Conservation (phyloP, 2,797 vertebrate species). For the Paedocypris micromegethes region DNA sequence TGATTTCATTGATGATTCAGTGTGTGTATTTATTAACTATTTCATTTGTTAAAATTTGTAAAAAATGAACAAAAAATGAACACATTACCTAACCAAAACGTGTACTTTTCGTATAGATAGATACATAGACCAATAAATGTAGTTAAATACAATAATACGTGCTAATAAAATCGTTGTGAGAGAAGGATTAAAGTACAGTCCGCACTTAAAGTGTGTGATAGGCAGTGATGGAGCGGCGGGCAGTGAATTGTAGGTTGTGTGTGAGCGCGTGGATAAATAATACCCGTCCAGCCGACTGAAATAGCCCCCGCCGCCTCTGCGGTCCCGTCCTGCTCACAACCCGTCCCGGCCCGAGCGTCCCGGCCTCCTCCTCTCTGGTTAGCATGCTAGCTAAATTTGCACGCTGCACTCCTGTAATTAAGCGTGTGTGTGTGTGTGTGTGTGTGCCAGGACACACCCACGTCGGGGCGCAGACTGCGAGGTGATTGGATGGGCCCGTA, state of each 20-base stretch:
- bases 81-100: too few relatives aligned
- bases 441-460: slow-evolving; percentile 21
- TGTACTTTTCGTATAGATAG: too few relatives aligned
- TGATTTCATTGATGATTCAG: background rate
- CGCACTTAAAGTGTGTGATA: slow-evolving; percentile 47
- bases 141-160: too few relatives aligned
- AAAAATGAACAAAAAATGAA: too few relatives aligned
- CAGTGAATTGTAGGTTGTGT: slow-evolving; percentile 70
- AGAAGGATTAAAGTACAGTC: background rate
- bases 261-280: slow-evolving; percentile 71
- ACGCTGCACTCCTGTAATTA: slow-evolving; percentile 77
- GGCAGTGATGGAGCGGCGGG: slow-evolving; percentile 46
- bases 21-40: background rate
- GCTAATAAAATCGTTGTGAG: too few relatives aligned
- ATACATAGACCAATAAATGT: too few relatives aligned
- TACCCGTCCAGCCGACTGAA: slow-evolving; percentile 70
- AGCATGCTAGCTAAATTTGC: slow-evolving; percentile 81
- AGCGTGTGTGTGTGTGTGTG: slow-evolving; percentile 49
- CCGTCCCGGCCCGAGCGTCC: slow-evolving; percentile 74
- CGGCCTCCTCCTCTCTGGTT: slow-evolving; percentile 78
- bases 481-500: slow-evolving; percentile 41
- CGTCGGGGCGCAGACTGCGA: slow-evolving; percentile 9
- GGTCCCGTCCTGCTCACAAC: slow-evolving; percentile 72
- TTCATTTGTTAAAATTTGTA: too few relatives aligned
- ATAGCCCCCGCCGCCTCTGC: slow-evolving; percentile 68